phyloP scores from a whole-genome alignment of 2,888 invertebrate genomes.

The Mythimna ferrago region DNA sequence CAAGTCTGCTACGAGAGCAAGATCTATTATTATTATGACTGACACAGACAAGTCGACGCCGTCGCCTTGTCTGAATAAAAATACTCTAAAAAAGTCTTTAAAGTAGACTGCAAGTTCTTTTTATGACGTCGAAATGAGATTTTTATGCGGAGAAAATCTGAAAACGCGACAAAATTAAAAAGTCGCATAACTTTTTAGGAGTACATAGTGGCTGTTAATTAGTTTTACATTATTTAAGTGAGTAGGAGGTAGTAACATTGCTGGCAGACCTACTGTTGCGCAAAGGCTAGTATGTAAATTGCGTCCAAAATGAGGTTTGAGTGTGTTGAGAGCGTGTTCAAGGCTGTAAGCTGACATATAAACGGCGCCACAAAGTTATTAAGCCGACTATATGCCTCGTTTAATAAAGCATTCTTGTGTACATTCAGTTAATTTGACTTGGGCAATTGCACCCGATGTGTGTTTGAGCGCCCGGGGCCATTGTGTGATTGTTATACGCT shows the following conservation, averaged over 20 bases:
- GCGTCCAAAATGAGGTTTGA: conserved; percentile 56
- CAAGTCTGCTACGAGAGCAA: conserved; percentile 46
- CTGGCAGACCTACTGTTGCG: conserved; percentile 19
- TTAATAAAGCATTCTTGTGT: conserved; percentile 61
- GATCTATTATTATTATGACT: conserved; percentile 34
- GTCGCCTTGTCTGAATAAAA: conserved; percentile 33
- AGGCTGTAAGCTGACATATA: conserved; percentile 53
- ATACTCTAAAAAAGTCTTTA: conserved; percentile 16
- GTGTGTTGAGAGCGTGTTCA: conserved; percentile 52
- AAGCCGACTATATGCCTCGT: conserved; percentile 52
- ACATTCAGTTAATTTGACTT: conserved; percentile 55
- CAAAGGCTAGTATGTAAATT: conserved; percentile 51
- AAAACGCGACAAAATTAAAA: conserved; percentile 32
- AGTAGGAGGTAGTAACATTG: conserved; percentile 16
- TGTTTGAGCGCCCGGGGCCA: conserved; percentile 40
- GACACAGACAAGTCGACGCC: conserved; percentile 10
- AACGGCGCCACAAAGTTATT: conserved; percentile 59
- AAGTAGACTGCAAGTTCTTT: conserved; percentile 22
- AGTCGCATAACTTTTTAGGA: conserved; percentile 11
- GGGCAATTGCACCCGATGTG: conserved; percentile 53
- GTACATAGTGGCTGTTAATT: conserved; percentile 38
- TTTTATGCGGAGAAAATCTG: conserved; percentile 32
- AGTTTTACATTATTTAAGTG: conserved; percentile 45
- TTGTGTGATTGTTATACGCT: conserved; percentile 39
- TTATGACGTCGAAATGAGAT: conserved; percentile 36